Evolutionary conservation across 2,113 vertebrate species (phyloP).

Genomic region (Pachyramphus minor): DNA sequence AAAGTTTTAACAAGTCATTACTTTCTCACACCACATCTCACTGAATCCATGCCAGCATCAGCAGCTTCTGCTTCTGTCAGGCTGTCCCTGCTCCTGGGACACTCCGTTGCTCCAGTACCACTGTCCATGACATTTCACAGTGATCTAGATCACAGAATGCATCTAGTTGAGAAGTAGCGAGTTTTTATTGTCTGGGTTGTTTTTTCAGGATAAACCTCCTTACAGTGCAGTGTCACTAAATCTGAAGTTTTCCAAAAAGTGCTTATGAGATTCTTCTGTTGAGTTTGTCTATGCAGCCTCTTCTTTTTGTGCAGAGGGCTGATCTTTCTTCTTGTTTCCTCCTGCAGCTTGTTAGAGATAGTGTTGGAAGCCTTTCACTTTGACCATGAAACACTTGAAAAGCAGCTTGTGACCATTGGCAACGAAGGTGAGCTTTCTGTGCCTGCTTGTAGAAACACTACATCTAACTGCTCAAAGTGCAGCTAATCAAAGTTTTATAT

Average conservation of each 20-base stretch:
- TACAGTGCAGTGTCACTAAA: neutral
- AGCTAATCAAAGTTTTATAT: neutral
- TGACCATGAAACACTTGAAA: constrained; percentile 85
- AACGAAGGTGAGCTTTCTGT: constrained; percentile 75
- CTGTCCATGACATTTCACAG: neutral
- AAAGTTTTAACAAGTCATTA: neutral
- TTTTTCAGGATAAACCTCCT: neutral
- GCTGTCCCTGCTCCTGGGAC: neutral
- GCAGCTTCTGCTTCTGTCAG: neutral
- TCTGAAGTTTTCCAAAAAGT: neutral
- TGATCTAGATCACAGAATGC: neutral
- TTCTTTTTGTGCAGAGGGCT: neutral
- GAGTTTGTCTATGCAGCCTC: neutral
- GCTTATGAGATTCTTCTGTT: neutral
- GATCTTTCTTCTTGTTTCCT: neutral
- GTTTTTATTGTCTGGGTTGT: neutral
- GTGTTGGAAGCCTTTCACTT: constrained; percentile 96
- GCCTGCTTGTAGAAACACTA: neutral
- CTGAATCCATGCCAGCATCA: neutral
- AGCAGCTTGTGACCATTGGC: constrained; percentile 81
- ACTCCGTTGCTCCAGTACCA: neutral
- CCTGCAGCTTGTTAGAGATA: constrained; percentile 84
- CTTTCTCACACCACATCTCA: neutral
- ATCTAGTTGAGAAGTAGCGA: neutral
- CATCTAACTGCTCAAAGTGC: neutral